These are phyloP conservation scores for Paracentrotus lividus DNA, from an alignment of 53 echinoderm and acorn worm genomes.

Conservation along the genomic window DNA sequence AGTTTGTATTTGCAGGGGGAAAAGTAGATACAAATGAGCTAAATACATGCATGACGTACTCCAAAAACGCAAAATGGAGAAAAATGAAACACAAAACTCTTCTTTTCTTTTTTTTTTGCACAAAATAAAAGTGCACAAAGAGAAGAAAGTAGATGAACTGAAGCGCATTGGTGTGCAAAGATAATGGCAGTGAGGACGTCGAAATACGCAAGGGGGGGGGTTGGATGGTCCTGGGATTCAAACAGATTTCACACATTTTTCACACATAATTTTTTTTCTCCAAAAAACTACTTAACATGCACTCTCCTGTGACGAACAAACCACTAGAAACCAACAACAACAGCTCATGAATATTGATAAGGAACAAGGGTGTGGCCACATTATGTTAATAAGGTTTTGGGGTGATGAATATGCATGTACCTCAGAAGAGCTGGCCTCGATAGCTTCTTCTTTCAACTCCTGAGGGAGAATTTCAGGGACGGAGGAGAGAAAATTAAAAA, in stretches of 20 bases:
- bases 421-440: slow-evolving; percentile 79
- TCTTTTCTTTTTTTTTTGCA: background rate
- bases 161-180: background rate
- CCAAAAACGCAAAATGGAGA: background rate
- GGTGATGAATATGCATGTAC: slow-evolving; percentile 75
- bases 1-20: background rate
- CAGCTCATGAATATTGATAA: slow-evolving; percentile 47
- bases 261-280: background rate
- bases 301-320: background rate
- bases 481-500: slow-evolving; percentile 30
- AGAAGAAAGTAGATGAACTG: background rate
- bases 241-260: background rate
- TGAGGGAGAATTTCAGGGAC: slow-evolving; percentile 43
- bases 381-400: slow-evolving; percentile 34
- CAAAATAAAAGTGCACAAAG: background rate
- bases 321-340: background rate
- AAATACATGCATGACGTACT: background rate
- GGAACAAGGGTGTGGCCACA: slow-evolving; percentile 42
- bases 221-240: background rate
- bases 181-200: background rate
- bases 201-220: background rate
- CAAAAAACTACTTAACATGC: slow-evolving; percentile 27
- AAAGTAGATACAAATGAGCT: background rate
- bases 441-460: slow-evolving; percentile 95
- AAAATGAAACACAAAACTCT: background rate